Evolutionary conservation across 1,140 invertebrate genomes (phyloP).

Genomic region (Adoxophyes honmai): DNA sequence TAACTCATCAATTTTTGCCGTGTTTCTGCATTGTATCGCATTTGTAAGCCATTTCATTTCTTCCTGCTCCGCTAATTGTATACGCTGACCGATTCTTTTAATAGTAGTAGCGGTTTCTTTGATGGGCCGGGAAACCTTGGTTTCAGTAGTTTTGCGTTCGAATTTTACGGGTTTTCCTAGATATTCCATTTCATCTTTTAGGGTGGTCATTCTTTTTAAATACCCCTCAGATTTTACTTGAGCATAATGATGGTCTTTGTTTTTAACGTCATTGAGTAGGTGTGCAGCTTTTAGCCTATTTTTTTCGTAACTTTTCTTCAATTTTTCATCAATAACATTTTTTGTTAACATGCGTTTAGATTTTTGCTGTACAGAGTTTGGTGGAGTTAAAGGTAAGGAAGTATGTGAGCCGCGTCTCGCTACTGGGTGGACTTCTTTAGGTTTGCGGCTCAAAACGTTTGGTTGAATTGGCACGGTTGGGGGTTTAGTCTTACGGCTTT

Average conservation of each 20-base stretch:
- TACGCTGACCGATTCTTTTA: slow-evolving; percentile 68
- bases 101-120: slow-evolving; percentile 71
- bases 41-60: slow-evolving; percentile 75
- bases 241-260: slow-evolving; percentile 44
- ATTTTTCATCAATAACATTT: slow-evolving; percentile 52
- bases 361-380: slow-evolving; percentile 46
- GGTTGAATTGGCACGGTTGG: slow-evolving; percentile 56
- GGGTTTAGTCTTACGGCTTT: slow-evolving; percentile 49
- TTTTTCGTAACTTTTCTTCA: slow-evolving; percentile 51
- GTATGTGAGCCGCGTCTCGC: slow-evolving; percentile 11
- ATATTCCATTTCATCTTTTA: slow-evolving; percentile 42
- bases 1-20: slow-evolving; percentile 54
- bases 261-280: slow-evolving; percentile 62
- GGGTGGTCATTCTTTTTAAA: slow-evolving; percentile 36
- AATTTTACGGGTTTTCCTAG: slow-evolving; percentile 31
- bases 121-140: slow-evolving; percentile 38
- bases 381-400: slow-evolving; percentile 37
- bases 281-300: slow-evolving; percentile 68
- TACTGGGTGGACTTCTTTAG: slow-evolving; percentile 27
- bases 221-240: slow-evolving; percentile 48
- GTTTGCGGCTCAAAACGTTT: slow-evolving; percentile 52
- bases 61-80: slow-evolving; percentile 68
- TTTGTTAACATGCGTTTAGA: slow-evolving; percentile 60
- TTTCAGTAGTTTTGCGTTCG: slow-evolving; percentile 19
- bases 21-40: slow-evolving; percentile 63